These are phyloP conservation scores for zebrafish (Danio rerio) DNA, from an alignment of 2,113 vertebrate species.

Conservation along the genomic window GRCz12tu NC_133177.1:59713001-59713500, in stretches of 20 bases:
- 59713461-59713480: slow-evolving; percentile 26
- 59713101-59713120: neutral
- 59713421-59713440: neutral
- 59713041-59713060: no score
- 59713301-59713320: neutral
- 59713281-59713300: neutral
- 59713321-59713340: neutral
- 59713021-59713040: no score
- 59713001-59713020: no score
- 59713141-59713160: slow-evolving; percentile 75
- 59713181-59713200: slow-evolving; percentile 62
- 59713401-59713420: neutral
- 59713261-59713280: neutral
- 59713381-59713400: neutral
- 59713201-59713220: slow-evolving; percentile 82
- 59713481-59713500: slow-evolving; percentile 21
- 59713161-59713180: slow-evolving; percentile 76
- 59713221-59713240: slow-evolving; percentile 81
- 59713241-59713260: slow-evolving; percentile 66
- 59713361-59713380: neutral
- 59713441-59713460: slow-evolving; percentile 8
- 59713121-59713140: slow-evolving; percentile 77
- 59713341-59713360: neutral
- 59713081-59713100: no score
- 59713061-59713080: no score